Conservation (phyloP, 2,113 vertebrate species). For the Poeciliopsis retropinna region DNA sequence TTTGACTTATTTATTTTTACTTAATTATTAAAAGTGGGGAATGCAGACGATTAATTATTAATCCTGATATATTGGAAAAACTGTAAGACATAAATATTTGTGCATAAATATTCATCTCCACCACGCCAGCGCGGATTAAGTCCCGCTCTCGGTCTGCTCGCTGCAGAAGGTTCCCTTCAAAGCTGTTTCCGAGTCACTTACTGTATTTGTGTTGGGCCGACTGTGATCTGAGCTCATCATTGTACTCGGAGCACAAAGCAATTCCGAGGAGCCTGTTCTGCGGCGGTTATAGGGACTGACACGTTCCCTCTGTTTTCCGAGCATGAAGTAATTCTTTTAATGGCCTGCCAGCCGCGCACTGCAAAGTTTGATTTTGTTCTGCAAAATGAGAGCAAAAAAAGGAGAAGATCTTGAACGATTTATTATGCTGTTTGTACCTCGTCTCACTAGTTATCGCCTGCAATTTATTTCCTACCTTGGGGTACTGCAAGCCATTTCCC, state of each 20-base stretch:
- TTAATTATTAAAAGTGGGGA: slow-evolving; percentile 72
- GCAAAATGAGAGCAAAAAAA: slow-evolving; percentile 68
- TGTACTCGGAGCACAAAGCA: slow-evolving; percentile 48
- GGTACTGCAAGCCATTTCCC: slow-evolving; percentile 78
- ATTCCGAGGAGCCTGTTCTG: slow-evolving; percentile 47
- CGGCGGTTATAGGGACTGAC: slow-evolving; percentile 74
- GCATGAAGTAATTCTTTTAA: slow-evolving; percentile 83
- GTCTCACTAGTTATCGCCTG: slow-evolving; percentile 77
- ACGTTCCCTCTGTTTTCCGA: slow-evolving; percentile 74
- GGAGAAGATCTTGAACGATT: slow-evolving; percentile 71
- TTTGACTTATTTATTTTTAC: slow-evolving; percentile 70
- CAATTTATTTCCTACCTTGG: slow-evolving; percentile 85
- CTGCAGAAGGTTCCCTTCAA: slow-evolving; percentile 54
- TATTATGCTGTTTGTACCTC: slow-evolving; percentile 84
- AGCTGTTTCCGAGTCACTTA: slow-evolving; percentile 65
- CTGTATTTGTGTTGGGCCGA: slow-evolving; percentile 62
- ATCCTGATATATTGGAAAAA: slow-evolving; percentile 70
- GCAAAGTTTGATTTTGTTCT: slow-evolving; percentile 80
- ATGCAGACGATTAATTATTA: slow-evolving; percentile 70
- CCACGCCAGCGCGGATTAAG: slow-evolving; percentile 49
- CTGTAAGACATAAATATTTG: slow-evolving; percentile 76
- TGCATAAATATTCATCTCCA: slow-evolving; percentile 69
- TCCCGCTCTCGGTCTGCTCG: slow-evolving; percentile 41
- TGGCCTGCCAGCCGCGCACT: slow-evolving; percentile 76
- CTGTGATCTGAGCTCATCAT: slow-evolving; percentile 56